Evolutionary conservation across 2,888 invertebrate genomes (phyloP), one percentile per base, ranked within the genome.

Genomic region (Drosophila robusta): DNA sequence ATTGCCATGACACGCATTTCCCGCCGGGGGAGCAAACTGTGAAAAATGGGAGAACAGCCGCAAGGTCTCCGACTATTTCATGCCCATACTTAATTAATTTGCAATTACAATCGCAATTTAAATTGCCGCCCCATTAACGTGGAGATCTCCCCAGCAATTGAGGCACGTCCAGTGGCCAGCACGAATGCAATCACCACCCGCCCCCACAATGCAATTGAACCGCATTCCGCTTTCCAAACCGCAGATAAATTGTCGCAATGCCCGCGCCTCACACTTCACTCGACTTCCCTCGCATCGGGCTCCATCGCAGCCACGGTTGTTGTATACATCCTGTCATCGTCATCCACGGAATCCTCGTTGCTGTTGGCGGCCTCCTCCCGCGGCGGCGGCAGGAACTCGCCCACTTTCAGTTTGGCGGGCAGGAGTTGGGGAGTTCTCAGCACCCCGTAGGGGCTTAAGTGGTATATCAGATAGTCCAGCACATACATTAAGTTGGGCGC

Each of bases 381-480:
- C 1, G 54, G 54, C 3, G 54, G 34, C 8, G 54, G 34, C 44
- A 54, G 22, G 0, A 54, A 24, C 22, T 54, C 54, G 2, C 54
- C 54, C 16, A 54, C 54, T 8, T 36, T 24, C 0, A 54, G 54
- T 12, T 45, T 54, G 1, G 34, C 51, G 3, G 90, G 90, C 42
- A 90, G 47, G 18, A 18, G 18, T 0, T 72, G 70, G 2, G 66
- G 63, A 0, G 64, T 63, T 14, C 72, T 63, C 7, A 72, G 44
- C 4, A 87, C 42, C 29, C 96, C 96, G 89, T 95, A 96, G 0
- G 95, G 98, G 68, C 97, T 94, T 58, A 99, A 93, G 90, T 98
- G 98, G 92, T 99, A 99, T 85, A 99, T 95, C 57, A 98, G 93
- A 92, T 98, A 99, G 90, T 99, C 98, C 56, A 98, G 91, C 2